Evolutionary conservation across 1,140 invertebrate species (phyloP).

Genomic region (Luehdorfia chinensis): DNA sequence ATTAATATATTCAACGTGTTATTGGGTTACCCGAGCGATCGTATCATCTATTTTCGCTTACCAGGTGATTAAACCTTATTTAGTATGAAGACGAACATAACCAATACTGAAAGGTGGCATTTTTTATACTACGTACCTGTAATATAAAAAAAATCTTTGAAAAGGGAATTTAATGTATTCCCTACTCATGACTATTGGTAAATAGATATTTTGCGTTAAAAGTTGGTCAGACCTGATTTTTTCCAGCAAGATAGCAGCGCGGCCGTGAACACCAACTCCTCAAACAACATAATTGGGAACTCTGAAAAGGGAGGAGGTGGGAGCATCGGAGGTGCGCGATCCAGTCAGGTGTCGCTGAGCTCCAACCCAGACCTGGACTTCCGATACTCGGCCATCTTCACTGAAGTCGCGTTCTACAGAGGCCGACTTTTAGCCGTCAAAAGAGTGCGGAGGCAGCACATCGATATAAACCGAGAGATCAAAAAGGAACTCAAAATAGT

Average conservation of each 20-base stretch:
- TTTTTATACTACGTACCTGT: too few relatives aligned
- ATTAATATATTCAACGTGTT: too few relatives aligned
- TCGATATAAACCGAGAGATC: slow-evolving; percentile 94
- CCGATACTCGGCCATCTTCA: slow-evolving; percentile 91
- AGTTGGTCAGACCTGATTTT: slow-evolving; percentile 70
- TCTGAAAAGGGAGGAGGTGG: slow-evolving; percentile 71
- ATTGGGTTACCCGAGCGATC: too few relatives aligned
- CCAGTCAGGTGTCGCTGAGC: slow-evolving; percentile 91
- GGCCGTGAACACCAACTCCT: slow-evolving; percentile 39
- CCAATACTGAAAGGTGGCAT: too few relatives aligned
- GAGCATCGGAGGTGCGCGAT: slow-evolving; percentile 81
- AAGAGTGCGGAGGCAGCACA: slow-evolving; percentile 88
- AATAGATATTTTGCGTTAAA: background rate
- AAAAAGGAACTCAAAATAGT: slow-evolving; percentile 97
- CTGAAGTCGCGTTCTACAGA: slow-evolving; percentile 92
- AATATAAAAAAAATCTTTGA: background rate
- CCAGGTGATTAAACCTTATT: too few relatives aligned
- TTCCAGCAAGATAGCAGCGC: slow-evolving; percentile 74
- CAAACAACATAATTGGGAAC: slow-evolving; percentile 35
- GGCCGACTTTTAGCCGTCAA: slow-evolving; percentile 91
- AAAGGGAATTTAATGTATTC: too few relatives aligned
- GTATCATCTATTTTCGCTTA: too few relatives aligned
- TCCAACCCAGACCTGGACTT: slow-evolving; percentile 92
- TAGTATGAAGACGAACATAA: too few relatives aligned
- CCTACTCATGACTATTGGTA: too few relatives aligned